Base-by-base conservation (phyloP, 1,140 invertebrate species). In the Neotoxoptera formosana region DNA sequence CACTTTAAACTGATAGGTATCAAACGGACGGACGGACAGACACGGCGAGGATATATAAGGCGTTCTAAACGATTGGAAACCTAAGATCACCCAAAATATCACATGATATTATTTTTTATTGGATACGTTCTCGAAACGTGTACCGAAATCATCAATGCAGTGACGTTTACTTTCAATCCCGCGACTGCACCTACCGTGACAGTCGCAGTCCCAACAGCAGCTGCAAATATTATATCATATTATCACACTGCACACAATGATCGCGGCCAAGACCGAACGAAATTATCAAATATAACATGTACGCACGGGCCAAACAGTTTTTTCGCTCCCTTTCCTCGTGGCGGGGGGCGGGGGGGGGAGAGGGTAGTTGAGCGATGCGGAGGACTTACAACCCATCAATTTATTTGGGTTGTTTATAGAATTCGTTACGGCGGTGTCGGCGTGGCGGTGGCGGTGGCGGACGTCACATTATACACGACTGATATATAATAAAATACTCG, bases 351-450 rank as follows among this genome's bases (percentile, higher is more conserved):
- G 60, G 30, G 3, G 30, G 30, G 30, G 6, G 14, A 6, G 14
- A 76, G 60, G 21, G 83, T 30, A 30, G 30, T 1, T 41, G 23
- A 30, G 25, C 47, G 45, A 48, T 48, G 21, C 47, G 30, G 14
- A 76, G 60, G 60, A 76, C 60, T 76, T 76, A 76, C n/a, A 76
- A 76, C 60, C 60, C 60, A 76, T 76, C 60, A 76, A 76, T 76
- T 76, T 76, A n/a, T 48, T 88, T n/a, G 17, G 30, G 86, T 48
- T 47, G 86, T 88, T 88, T 48, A 88, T 88, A 47, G 86, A 88
- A 88, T 88, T 88, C 45, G 86, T 47, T 47, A 47, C 86, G 86
- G 86, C 86, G 84, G 25, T 86, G 84, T 47, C n/a, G n/a, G n/a
- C n/a, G n/a, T n/a, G n/a, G n/a, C 45, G 11, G 84, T 20, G 41